Evolutionary conservation across 1,140 invertebrate genomes (phyloP).

Genomic region (Pseudomyrmex pallidus): DNA sequence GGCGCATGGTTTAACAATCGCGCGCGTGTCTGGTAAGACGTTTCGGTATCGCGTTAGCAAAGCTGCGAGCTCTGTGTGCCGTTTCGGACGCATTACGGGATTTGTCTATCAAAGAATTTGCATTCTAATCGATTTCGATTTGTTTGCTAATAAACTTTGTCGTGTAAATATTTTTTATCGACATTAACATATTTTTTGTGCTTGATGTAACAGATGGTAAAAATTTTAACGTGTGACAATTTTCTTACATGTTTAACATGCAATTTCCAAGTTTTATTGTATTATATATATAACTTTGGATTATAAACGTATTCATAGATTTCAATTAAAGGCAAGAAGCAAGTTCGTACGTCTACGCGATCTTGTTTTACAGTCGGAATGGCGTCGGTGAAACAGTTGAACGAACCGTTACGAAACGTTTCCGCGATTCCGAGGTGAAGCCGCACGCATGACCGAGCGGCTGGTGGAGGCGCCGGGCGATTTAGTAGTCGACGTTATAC

Average conservation of each 20-base stretch:
- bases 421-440: slow-evolving; percentile 68
- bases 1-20: slow-evolving; percentile 66
- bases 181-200: not conserved
- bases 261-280: too few relatives aligned
- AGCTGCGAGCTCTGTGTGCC: slow-evolving; percentile 3
- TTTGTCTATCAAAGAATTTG: slow-evolving; percentile 36
- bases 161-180: not conserved
- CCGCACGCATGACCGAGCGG: slow-evolving; percentile 69
- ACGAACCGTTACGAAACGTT: slow-evolving; percentile 64
- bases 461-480: slow-evolving; percentile 68
- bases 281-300: too few relatives aligned
- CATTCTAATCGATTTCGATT: slow-evolving; percentile 9
- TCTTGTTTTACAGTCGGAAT: slow-evolving; percentile 41
- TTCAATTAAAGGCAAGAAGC: slow-evolving; percentile 30
- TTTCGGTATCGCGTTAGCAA: slow-evolving; percentile 49
- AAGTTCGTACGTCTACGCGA: not conserved
- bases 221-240: not conserved
- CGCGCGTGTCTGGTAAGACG: slow-evolving; percentile 47
- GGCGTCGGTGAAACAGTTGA: slow-evolving; percentile 59
- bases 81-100: slow-evolving; percentile 43
- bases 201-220: not conserved
- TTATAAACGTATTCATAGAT: not conserved
- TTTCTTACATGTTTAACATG: not conserved
- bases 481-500: slow-evolving; percentile 76
- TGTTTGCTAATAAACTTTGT: not conserved